Evolutionary conservation across 1,140 invertebrate species (phyloP).

Genomic region (Nebria ingens): DNA sequence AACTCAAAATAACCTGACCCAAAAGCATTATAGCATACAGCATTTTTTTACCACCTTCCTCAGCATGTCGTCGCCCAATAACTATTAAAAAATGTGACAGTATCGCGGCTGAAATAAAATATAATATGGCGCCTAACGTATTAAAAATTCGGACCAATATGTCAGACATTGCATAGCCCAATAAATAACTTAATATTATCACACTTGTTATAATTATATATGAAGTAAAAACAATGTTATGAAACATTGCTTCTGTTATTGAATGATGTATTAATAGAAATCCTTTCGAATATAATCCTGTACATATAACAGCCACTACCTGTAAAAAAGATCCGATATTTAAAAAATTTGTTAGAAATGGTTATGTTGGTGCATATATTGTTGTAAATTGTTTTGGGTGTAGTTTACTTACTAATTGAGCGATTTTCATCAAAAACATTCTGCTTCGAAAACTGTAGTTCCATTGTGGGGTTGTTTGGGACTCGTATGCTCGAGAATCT

Average conservation of each 20-base stretch:
- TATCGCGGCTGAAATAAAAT: conserved; percentile 17
- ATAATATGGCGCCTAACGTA: conserved; percentile 17
- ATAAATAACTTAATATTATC: conserved; percentile 19
- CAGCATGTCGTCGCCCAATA: background rate
- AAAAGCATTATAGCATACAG: conserved; percentile 10
- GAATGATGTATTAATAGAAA: conserved; percentile 9
- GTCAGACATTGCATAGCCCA: conserved; percentile 19
- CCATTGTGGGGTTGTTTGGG: conserved; percentile 1
- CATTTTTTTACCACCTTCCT: background rate
- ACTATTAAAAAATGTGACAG: conserved; percentile 5
- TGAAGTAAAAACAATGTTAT: conserved; percentile 20
- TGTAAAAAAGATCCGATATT: conserved; percentile 10
- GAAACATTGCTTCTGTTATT: conserved; percentile 16
- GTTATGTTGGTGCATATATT: no score
- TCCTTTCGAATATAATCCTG: conserved; percentile 18
- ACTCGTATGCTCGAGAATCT: conserved; percentile 3
- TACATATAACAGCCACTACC: conserved; percentile 17
- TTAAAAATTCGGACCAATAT: conserved; percentile 20
- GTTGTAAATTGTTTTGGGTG: conserved; percentile 1
- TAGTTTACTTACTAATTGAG: conserved; percentile 18
- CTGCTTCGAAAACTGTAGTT: conserved; percentile 16
- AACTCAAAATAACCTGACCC: conserved; percentile 14
- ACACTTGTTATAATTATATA: conserved; percentile 23
- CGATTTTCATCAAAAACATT: conserved; percentile 19
- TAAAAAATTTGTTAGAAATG: conserved; percentile 12